Conservation (phyloP, 2,888 invertebrate species). For the Lasiommata megera region DNA sequence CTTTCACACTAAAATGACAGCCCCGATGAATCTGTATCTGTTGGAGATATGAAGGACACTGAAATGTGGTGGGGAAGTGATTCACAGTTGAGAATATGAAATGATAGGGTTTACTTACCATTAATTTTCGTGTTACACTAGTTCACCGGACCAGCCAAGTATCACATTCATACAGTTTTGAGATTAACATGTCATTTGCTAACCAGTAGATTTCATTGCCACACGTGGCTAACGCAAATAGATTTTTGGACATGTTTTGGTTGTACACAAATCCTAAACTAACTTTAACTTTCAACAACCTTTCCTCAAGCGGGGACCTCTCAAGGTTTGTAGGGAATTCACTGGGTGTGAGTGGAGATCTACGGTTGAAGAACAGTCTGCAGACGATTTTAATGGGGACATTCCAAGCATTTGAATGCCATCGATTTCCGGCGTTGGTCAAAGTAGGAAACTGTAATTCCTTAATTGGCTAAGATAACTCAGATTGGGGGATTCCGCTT, state of each 20-base stretch:
- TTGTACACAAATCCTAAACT: not conserved
- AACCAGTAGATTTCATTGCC: not conserved
- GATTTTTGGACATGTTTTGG: not conserved
- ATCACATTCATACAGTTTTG: slow-evolving; percentile 1
- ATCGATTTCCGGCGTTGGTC: too few relatives aligned
- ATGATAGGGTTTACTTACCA: not conserved
- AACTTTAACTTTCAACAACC: too few relatives aligned
- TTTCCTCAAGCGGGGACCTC: too few relatives aligned
- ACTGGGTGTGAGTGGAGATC: too few relatives aligned
- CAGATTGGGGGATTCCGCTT: too few relatives aligned
- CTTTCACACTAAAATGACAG: not conserved
- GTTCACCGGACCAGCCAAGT: not conserved
- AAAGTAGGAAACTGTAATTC: too few relatives aligned
- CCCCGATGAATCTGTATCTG: slow-evolving; percentile 10
- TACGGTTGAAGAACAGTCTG: too few relatives aligned
- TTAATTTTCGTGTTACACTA: not conserved
- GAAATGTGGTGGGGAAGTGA: too few relatives aligned
- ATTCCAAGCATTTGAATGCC: too few relatives aligned
- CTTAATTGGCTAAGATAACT: too few relatives aligned
- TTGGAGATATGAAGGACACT: not conserved
- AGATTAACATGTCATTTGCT: not conserved
- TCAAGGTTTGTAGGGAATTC: too few relatives aligned
- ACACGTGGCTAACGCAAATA: not conserved
- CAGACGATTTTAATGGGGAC: too few relatives aligned
- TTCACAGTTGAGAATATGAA: not conserved